Evolutionary conservation across 2,888 invertebrate genomes (phyloP), one percentile per base, ranked within the genome.

Genomic region (Cetonia aurata): DNA sequence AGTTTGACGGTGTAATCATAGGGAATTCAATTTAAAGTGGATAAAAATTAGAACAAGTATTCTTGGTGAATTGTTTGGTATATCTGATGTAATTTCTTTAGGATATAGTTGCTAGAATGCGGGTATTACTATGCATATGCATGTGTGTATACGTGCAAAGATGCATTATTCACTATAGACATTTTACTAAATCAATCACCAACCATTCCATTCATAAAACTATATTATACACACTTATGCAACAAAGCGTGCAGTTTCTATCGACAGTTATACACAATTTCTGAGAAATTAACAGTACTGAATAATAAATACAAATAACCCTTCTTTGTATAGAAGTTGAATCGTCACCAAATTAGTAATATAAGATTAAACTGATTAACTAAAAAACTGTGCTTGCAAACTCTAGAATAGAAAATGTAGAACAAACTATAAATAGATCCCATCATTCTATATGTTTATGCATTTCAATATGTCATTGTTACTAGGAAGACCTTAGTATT

Each of bases 221-320:
- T 25, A 25, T 25, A 25, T 25, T 25, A 25, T 4, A 25, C 25
- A 53, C 4, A 2, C 53, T 8, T 13, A n/a, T 37, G 37, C 56
- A 56, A 37, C 17, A 41, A 9, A 37, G 37, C 4, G 25, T 25
- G 25, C 25, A 25, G 1, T 25, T 3, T 4, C 25, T 56, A 56
- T 15, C 37, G 37, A 41, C 17, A 41, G 15, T 37, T 56, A 37
- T 10, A 53, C n/a, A 19, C 31, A n/a, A 56, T 56, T 56, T 56
- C 56, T 13, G 0, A 56, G 56, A 56, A 56, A 9, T 56, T 56
- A 56, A 56, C 56, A 56, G 41, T 56, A 37, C 13, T 56, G 37
- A 56, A 15, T 42, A 41, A 15, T 56, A 42, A 6, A 15, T n/a
- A 17, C 56, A 9, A 37, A 15, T 15, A 37, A 10, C 6, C 15